Evolutionary conservation across 2,113 vertebrate genomes (phyloP).

Genomic region (Caretta caretta): DNA sequence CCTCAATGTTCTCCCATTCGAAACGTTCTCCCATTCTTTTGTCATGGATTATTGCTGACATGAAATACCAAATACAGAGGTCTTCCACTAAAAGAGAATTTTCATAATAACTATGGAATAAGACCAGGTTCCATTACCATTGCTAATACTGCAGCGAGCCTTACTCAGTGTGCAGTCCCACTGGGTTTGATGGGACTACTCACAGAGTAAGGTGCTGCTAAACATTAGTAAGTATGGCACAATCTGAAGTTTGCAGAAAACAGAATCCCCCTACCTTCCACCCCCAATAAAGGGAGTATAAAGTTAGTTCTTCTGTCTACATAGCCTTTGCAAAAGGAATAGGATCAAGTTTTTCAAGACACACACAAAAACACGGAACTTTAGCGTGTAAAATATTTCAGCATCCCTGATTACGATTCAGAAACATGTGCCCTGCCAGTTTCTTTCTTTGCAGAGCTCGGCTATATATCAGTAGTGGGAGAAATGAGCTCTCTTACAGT

Average conservation of each 20-base stretch:
- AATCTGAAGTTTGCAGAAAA: neutral
- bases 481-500: neutral
- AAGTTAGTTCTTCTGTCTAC: constrained; percentile 29
- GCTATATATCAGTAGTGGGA: neutral
- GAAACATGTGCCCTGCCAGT: neutral
- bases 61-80: neutral
- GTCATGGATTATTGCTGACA: neutral
- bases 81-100: neutral
- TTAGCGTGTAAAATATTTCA: constrained; percentile 27
- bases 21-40: neutral
- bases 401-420: constrained; percentile 22
- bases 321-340: constrained; percentile 13
- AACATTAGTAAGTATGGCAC: neutral
- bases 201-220: neutral
- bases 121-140: neutral
- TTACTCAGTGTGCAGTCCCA: neutral
- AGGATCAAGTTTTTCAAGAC: constrained; percentile 50
- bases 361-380: constrained; percentile 34
- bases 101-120: neutral
- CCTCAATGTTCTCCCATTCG: neutral
- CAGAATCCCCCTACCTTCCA: constrained; percentile 11
- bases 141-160: neutral
- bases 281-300: neutral
- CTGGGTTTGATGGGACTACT: neutral
- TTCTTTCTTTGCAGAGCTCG: neutral